Percentiles rank a stretch among this genome's conserved stretches.
phyloP scores from a whole-genome alignment of 2,888 invertebrate species.

The Eucera pruinosa region DNA sequence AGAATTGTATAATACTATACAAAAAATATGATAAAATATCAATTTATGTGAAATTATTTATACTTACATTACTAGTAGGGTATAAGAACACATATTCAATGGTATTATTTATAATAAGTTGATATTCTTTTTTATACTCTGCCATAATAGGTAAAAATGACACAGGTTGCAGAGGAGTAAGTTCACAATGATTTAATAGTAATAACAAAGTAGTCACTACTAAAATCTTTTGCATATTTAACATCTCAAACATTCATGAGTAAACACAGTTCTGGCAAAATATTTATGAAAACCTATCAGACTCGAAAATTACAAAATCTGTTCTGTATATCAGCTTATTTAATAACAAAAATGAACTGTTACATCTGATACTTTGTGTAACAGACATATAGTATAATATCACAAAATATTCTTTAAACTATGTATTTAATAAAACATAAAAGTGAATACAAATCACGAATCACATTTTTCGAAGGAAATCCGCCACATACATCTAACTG shows the following conservation, averaged over 20 bases:
- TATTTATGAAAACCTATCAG: not conserved
- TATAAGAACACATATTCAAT: slow-evolving; percentile 81
- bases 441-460: no score
- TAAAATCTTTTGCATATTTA: slow-evolving; percentile 24
- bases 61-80: slow-evolving; percentile 75
- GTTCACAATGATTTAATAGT: not conserved
- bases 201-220: slow-evolving; percentile 18
- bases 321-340: not conserved
- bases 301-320: not conserved
- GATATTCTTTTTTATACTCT: slow-evolving; percentile 71
- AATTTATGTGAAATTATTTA: not conserved
- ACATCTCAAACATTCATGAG: slow-evolving; percentile 11
- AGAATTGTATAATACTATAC: not conserved
- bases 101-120: slow-evolving; percentile 70
- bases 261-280: not conserved
- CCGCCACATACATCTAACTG: not conserved
- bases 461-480: not conserved
- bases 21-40: not conserved
- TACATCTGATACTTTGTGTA: not conserved
- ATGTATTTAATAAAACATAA: not conserved
- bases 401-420: not conserved
- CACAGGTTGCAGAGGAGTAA: not conserved
- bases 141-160: slow-evolving; percentile 77
- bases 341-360: not conserved
- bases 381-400: not conserved